Conservation (phyloP, 2,113 vertebrate species). For the Capra hircus region DNA sequence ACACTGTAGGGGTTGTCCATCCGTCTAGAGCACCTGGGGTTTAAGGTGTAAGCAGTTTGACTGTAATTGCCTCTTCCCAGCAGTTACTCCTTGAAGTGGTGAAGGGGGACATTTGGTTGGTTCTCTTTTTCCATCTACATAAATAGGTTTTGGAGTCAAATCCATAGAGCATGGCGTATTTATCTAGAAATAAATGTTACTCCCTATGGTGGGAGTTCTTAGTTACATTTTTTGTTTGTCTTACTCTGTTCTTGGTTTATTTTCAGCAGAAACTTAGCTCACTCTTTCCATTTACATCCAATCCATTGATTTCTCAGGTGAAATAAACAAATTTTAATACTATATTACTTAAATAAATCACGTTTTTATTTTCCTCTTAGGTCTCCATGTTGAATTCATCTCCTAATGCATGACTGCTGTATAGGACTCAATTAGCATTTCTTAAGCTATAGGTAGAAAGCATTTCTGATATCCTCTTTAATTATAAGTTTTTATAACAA, state of each 20-base stretch:
- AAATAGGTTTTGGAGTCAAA: constrained; percentile 63
- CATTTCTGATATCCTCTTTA: not conserved
- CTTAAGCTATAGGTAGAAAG: not conserved
- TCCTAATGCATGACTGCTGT: not conserved
- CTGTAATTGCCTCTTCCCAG: constrained; percentile 72
- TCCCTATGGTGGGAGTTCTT: constrained; percentile 21
- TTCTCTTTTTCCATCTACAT: constrained; percentile 61
- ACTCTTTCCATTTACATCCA: constrained; percentile 19
- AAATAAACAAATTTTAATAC: not conserved
- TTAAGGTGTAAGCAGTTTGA: constrained; percentile 73
- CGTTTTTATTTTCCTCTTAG: not conserved
- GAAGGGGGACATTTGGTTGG: constrained; percentile 56
- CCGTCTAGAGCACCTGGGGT: constrained; percentile 69
- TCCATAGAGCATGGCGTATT: constrained; percentile 56
- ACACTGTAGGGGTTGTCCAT: constrained; percentile 57
- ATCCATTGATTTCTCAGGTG: not conserved
- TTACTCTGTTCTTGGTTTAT: constrained; percentile 21
- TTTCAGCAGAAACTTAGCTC: constrained; percentile 23
- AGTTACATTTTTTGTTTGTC: constrained; percentile 34
- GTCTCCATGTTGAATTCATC: not conserved
- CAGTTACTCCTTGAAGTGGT: constrained; percentile 65
- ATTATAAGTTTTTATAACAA: not conserved
- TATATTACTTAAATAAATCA: not conserved
- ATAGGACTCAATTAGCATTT: not conserved
- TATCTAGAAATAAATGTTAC: constrained; percentile 73